Evolutionary conservation across 2,113 vertebrate species (phyloP).

Genomic region (Cairina moschata): DNA sequence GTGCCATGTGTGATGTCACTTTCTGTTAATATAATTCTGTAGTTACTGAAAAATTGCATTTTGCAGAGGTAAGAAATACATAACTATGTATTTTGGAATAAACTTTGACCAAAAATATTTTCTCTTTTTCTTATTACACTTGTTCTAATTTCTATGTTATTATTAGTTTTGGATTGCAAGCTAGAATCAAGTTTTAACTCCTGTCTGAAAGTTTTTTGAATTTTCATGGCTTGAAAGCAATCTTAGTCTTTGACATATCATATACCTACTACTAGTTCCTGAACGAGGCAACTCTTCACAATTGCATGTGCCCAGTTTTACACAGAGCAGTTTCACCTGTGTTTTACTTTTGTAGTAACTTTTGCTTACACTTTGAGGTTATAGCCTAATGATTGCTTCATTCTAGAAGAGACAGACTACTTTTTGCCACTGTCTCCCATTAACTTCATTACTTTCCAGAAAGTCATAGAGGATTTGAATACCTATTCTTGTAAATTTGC

Average conservation of each 20-base stretch:
- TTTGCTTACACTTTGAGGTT: not conserved
- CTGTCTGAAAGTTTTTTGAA: rapidly evolving
- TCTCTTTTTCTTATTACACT: not conserved
- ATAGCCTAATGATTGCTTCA: not conserved
- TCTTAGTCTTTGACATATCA: not conserved
- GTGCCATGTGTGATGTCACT: not conserved
- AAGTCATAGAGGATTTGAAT: not conserved
- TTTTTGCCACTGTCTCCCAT: not conserved
- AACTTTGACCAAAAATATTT: not conserved
- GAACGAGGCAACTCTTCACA: not conserved
- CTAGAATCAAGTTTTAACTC: not conserved
- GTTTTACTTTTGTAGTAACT: not conserved
- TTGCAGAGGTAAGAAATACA: not conserved
- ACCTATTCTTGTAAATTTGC: not conserved
- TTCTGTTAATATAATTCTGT: not conserved
- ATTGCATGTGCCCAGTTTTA: not conserved
- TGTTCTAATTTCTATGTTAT: not conserved
- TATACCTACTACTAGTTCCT: not conserved
- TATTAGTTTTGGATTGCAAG: not conserved
- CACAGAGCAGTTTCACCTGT: not conserved
- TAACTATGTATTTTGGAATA: not conserved
- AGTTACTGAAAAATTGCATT: not conserved
- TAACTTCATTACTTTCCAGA: not conserved
- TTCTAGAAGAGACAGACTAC: not conserved
- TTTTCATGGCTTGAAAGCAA: not conserved